Evolutionary conservation across 2,113 vertebrate species (phyloP), one percentile per base, ranked within the genome.

Genomic region (Pangasianodon gigas): DNA sequence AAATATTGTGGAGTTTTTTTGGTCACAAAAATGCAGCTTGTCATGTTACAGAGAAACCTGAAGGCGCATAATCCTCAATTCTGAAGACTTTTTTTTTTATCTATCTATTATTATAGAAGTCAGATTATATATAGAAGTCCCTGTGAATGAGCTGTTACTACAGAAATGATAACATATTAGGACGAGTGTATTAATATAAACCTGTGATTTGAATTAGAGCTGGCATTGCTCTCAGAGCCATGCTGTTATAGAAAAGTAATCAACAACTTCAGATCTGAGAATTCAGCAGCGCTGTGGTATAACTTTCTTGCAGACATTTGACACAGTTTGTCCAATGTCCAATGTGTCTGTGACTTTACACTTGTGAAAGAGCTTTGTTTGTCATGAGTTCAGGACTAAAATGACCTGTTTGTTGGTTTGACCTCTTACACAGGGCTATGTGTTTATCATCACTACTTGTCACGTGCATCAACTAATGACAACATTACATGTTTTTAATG

Each of bases 401-500:
- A 89, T 56, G 32, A 44, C 54, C 29, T 46, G 58, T 81, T 74
- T 51, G 80, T 37, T 48, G 58, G 11, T 87, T 56, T 84, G 32
- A 84, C 82, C 83, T 90, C 54, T n/a, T 71, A 54, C 80, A 67
- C 54, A 80, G 52, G 32, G 88, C 58, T 62, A 65, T 65, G 69
- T 41, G 46, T 90, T 91, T 91, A 86, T 89, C 87, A 65, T 89
- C 83, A 88, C 46, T 74, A 26, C 84, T 60, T 86, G 85, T 88
- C 54, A 84, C 58, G 32, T 80, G 54, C 56, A 80, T 89, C 84
- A 79, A 69, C 48, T 67, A n/a, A 11, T 71, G 67, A 85, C 74
- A 84, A 60, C 29, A 44, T 69, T 87, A 86, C 69, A 87, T 32
- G 65, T 69, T 77, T 86, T 77, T 82, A 86, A 90, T 87, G 85